Base-by-base conservation (phyloP, 2,113 vertebrate genomes). In the Labeo rohita region DNA sequence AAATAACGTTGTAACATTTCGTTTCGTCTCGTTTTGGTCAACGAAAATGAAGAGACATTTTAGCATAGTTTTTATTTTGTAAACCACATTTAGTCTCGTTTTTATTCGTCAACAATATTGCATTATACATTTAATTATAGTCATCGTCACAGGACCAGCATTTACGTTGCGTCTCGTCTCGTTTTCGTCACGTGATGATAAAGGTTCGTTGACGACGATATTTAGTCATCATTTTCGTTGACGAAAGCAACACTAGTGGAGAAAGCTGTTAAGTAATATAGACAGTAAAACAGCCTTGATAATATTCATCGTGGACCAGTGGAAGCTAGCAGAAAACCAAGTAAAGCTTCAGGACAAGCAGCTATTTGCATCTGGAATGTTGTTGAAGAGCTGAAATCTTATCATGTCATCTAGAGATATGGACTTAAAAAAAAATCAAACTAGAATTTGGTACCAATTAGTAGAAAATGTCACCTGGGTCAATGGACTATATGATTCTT, bases 361-460 rank as follows among this genome's bases (percentile, higher is more conserved):
- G n/a, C 61, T 63, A 23, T 63, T 12, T 11, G n/a, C n/a, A 63
- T 23, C 9, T 63, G 61, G n/a, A 3, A 28, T 23, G n/a, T 4
- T 63, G 23, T 23, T 63, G 54, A 72, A 72, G 36, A 45, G 36
- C 68, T 72, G 8, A 72, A 72, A 72, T 72, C 68, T 72, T 72
- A 16, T 39, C 59, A 81, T 49, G 79, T 65, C 4, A 65, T 65
- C 54, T 59, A 21, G 16, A 21, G 13, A 70, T 39, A 36, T 70
- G 15, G 15, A 16, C 61, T 63, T n/a, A 28, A 28, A 28, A 28
- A 28, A 16, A 18, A 39, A 39, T 70, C 36, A 10, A 21, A 72
- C 36, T 21, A 72, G 16, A 72, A 72, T 72, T 72, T 72, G 36
- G 68, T 18, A 21, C 36, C 68, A 47, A n/a, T 47, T n/a, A 74